Percentiles rank a stretch among this genome's conserved stretches.
Conservation (phyloP, 1,140 invertebrate genomes). For the Drosophila repleta region DNA sequence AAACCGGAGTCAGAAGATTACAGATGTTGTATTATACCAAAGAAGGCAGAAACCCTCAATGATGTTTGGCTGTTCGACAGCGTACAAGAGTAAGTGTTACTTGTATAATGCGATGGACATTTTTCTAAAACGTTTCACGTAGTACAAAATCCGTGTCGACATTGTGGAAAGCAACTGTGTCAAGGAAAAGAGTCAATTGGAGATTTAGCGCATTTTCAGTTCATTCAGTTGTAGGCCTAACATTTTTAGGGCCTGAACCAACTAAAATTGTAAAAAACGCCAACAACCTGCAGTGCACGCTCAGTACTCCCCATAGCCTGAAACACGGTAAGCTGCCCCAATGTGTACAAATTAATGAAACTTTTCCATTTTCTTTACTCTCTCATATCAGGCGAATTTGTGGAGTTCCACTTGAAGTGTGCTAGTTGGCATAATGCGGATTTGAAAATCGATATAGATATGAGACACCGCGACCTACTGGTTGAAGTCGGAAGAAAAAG, state of each 20-base stretch:
- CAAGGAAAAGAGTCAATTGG: conserved; percentile 20
- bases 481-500: too few species aligned
- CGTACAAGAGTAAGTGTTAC: conserved; percentile 17
- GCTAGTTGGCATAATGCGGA: too few species aligned
- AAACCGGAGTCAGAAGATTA: background rate
- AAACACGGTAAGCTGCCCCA: conserved; percentile 17
- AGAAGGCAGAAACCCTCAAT: background rate
- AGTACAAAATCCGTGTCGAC: background rate
- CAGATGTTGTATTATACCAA: background rate
- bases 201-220: conserved; percentile 35
- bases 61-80: conserved; percentile 40
- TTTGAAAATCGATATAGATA: too few species aligned
- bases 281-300: background rate
- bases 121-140: background rate
- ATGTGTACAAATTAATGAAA: too few species aligned
- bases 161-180: background rate
- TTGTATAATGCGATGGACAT: too few species aligned
- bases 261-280: conserved; percentile 13
- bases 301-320: conserved; percentile 14
- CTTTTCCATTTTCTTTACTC: too few species aligned
- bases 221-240: conserved; percentile 10
- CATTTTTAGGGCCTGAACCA: background rate
- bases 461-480: too few species aligned
- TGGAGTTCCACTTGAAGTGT: too few species aligned
- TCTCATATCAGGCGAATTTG: too few species aligned